Evolutionary conservation across 2,888 invertebrate genomes (phyloP).

Genomic region (Seira ritae): DNA sequence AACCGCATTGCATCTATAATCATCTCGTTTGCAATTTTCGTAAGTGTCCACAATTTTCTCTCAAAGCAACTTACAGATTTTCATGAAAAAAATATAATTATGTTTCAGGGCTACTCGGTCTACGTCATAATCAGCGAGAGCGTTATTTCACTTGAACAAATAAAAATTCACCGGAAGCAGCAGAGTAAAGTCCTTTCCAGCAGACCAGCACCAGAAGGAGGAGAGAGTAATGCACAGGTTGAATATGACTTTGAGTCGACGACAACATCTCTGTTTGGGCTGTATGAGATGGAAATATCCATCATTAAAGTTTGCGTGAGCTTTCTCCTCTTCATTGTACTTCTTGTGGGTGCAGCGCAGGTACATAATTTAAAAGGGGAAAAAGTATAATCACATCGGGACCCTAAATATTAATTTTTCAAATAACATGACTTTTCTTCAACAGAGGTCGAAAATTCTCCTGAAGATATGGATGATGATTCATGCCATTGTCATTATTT

Average conservation of each 20-base stretch:
- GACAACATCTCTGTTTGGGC: constrained; percentile 33
- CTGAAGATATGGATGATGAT: constrained; percentile 37
- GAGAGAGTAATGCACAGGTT: neutral
- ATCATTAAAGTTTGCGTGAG: constrained; percentile 34
- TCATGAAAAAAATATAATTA: neutral
- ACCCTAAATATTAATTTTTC: neutral
- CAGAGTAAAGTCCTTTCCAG: neutral
- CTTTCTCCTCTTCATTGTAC: constrained; percentile 40
- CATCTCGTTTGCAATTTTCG: constrained; percentile 39
- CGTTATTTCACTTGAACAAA: neutral
- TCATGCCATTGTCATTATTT: constrained; percentile 10
- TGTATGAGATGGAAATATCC: constrained; percentile 42
- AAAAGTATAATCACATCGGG: too few species aligned
- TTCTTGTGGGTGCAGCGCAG: constrained; percentile 36
- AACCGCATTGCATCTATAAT: constrained; percentile 36
- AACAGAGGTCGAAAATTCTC: constrained; percentile 37
- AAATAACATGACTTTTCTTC: neutral
- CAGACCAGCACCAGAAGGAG: neutral
- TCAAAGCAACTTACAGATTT: neutral
- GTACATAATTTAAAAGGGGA: constrained; percentile 11
- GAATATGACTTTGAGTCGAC: constrained; percentile 40
- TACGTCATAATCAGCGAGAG: constrained; percentile 31
- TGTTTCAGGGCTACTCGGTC: constrained; percentile 31
- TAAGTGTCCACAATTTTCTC: constrained; percentile 25
- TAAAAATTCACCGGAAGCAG: neutral